phyloP scores from a whole-genome alignment of 2,113 vertebrate genomes.

The Nothoprocta pentlandii region DNA sequence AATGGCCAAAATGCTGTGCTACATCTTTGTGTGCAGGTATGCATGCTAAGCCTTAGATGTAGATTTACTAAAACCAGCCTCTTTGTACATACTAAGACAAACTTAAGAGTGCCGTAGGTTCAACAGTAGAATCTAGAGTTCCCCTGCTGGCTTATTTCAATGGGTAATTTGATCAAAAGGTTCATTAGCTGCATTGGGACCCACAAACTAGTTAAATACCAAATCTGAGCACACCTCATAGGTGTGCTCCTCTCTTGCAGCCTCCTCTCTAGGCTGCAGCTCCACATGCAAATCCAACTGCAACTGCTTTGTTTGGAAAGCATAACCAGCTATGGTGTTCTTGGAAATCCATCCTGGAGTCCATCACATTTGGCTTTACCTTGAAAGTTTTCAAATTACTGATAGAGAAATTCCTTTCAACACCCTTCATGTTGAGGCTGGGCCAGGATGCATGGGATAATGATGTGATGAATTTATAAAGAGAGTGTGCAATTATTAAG shows the following conservation, averaged over 20 bases:
- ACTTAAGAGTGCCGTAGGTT: neutral
- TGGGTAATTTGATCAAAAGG: no score
- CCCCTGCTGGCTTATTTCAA: no score
- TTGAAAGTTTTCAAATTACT: neutral
- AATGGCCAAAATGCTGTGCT: neutral
- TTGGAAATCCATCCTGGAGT: neutral
- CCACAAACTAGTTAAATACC: no score
- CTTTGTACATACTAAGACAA: neutral
- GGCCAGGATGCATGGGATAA: neutral
- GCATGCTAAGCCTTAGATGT: fast-evolving
- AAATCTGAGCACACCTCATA: no score
- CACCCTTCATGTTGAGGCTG: neutral
- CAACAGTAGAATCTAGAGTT: neutral
- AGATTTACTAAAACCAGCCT: neutral
- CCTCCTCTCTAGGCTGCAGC: no score
- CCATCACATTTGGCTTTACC: neutral
- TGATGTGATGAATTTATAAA: neutral
- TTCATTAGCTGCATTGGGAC: no score
- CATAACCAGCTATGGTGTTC: neutral
- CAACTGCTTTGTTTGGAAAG: neutral
- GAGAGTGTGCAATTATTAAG: neutral
- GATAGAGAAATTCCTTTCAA: neutral
- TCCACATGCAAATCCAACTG: neutral
- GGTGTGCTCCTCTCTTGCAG: no score
- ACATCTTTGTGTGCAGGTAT: neutral